A percentile compares a stretch with the other conserved stretches of the same genome.
phyloP scores from a whole-genome alignment of 92 coral and sea anemone genomes.

The Bergia puertoricense region DNA sequence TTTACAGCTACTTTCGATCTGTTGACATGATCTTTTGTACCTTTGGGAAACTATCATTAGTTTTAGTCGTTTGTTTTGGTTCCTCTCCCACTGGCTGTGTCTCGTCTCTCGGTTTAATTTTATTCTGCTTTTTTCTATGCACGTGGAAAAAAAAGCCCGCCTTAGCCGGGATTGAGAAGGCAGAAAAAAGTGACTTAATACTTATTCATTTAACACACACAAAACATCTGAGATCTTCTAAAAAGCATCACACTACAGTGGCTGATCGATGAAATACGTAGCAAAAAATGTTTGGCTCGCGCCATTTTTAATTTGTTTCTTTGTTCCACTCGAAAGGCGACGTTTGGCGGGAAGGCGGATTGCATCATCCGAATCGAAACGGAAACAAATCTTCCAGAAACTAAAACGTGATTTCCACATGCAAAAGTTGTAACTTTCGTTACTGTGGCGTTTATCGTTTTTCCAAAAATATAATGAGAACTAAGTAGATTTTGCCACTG shows the following conservation, averaged over 20 bases:
- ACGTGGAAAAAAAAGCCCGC: background rate
- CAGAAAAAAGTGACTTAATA: background rate
- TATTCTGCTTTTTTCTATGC: background rate
- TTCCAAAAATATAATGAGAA: too few species aligned
- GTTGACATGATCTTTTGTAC: background rate
- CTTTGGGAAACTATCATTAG: too few species aligned
- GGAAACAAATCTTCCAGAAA: background rate
- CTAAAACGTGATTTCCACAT: background rate
- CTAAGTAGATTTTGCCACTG: too few species aligned
- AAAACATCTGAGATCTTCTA: background rate
- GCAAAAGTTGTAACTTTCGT: background rate
- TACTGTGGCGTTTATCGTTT: too few species aligned
- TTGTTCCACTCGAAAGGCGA: background rate
- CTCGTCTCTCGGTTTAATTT: background rate
- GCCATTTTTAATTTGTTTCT: constrained; percentile 3
- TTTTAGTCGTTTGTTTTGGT: too few species aligned
- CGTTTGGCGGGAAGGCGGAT: background rate
- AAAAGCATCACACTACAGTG: background rate
- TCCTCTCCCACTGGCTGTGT: too few species aligned
- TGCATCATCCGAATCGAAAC: background rate
- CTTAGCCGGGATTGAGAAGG: background rate
- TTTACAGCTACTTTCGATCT: background rate
- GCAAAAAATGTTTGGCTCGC: background rate
- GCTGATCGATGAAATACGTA: background rate
- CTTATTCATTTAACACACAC: background rate